Percentiles rank a stretch among this genome's conserved stretches.
These are phyloP conservation scores for Entomyzon cyanotis DNA, from an alignment of 2,113 vertebrate genomes.

Conservation along the genomic window DNA sequence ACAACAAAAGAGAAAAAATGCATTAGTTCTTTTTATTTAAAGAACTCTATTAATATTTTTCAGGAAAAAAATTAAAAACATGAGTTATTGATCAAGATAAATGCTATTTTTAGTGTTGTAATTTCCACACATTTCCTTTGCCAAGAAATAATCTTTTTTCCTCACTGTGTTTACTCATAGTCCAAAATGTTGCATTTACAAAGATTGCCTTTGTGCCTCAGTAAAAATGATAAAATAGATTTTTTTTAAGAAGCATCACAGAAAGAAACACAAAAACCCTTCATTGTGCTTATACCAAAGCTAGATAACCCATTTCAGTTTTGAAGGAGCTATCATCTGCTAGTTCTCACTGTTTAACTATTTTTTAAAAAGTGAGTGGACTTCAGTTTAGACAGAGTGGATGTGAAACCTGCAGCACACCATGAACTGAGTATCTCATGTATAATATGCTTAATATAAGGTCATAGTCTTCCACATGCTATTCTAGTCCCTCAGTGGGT, in stretches of 20 bases:
- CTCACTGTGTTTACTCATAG: constrained; percentile 49
- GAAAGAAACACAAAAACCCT: constrained; percentile 11
- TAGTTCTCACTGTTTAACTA: not conserved
- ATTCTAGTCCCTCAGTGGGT: not conserved
- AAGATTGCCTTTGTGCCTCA: constrained; percentile 51
- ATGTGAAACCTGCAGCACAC: not conserved
- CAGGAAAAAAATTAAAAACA: constrained; percentile 66
- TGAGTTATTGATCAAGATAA: constrained; percentile 74
- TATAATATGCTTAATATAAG: not conserved
- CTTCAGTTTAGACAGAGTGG: not conserved
- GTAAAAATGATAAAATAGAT: constrained; percentile 27
- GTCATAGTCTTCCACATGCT: not conserved
- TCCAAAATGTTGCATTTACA: constrained; percentile 56
- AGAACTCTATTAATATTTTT: constrained; percentile 76
- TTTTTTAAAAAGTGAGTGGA: not conserved
- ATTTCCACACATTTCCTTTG: constrained; percentile 57
- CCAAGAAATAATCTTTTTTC: constrained; percentile 54
- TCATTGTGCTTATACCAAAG: constrained; percentile 11
- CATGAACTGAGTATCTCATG: not conserved
- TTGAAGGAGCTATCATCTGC: not conserved
- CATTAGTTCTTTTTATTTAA: constrained; percentile 70
- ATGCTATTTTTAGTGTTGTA: constrained; percentile 68
- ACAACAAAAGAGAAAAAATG: constrained; percentile 69
- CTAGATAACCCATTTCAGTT: not conserved
- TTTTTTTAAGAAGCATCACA: constrained; percentile 20